Base-by-base conservation (phyloP, 2,888 invertebrate genomes). In the Ametastegia equiseti region DNA sequence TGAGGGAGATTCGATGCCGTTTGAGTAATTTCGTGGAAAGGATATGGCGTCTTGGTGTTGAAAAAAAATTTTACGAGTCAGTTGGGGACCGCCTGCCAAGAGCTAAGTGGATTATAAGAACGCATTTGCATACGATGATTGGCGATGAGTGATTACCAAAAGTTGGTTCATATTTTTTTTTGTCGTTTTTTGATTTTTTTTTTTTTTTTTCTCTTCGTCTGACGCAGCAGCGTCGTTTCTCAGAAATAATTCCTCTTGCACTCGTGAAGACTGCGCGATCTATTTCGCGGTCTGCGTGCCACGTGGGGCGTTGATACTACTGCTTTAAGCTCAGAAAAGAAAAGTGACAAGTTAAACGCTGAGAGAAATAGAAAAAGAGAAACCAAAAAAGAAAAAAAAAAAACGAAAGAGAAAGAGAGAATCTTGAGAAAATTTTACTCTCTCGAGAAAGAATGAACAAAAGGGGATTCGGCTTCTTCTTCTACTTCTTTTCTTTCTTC, bases 91-190 rank as follows among this genome's bases (percentile, higher is more conserved):
- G 75, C 75, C 75, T 75, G 75, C 75, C 75, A 75, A 75, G 75
- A 75, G 54, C 75, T 75, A 75, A 75, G 75, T 75, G 75, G 75
- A 75, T 75, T 75, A 75, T 75, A 75, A 50, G 75, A 75, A 75
- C 75, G 54, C 75, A 75, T 75, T 75, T 75, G 75, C 75, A 75
- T 75, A 75, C 75, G 75, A 75, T 75, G 75, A 75, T 75, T 75
- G 75, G 75, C 75, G 75, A 75, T 75, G 75, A 75, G 75, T 75
- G 75, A 75, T 75, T 75, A 75, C 75, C 54, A 75, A 54, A 73
- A 75, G 75, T 75, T 54, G 13, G 27, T 71, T 50, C n/a, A 3
- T 75, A 19, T 19, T 27, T 42, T 42, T 39, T 23, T 19, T 42
- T n/a, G 5, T 19, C n/a, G 19, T 7, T 15, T 30, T 47, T 15